Evolutionary conservation across 2,113 vertebrate species (phyloP).

Genomic region (Himantopus leucocephalus): DNA sequence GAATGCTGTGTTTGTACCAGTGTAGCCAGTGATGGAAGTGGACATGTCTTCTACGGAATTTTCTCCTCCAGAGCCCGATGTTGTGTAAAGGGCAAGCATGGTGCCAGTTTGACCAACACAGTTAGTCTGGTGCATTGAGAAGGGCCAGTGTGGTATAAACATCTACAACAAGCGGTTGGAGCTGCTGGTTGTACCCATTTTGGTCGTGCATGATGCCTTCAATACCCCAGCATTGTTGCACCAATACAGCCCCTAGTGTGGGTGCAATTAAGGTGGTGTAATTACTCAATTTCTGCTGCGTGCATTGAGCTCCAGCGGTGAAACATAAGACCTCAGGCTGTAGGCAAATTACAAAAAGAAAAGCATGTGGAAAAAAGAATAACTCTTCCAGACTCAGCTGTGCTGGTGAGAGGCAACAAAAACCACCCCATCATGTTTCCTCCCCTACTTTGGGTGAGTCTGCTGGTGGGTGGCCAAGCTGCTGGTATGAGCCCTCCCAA

Average conservation of each 20-base stretch:
- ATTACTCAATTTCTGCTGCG: background rate
- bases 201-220: background rate
- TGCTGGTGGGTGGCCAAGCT: background rate
- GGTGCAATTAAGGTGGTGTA: background rate
- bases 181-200: background rate
- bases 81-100: background rate
- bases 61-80: background rate
- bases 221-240: background rate
- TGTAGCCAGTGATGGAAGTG: background rate
- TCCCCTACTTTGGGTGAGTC: background rate
- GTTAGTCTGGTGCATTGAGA: background rate
- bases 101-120: background rate
- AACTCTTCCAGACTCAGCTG: background rate
- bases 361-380: background rate
- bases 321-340: background rate
- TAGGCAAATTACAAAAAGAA: background rate
- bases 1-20: background rate
- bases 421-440: background rate
- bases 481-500: background rate
- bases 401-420: background rate
- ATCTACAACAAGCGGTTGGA: background rate
- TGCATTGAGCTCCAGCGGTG: background rate
- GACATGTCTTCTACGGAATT: background rate
- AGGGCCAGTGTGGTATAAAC: too few relatives aligned
- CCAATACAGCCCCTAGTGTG: background rate